Evolutionary conservation across 2,797 vertebrate species (phyloP), one percentile per base, ranked within the genome.

Genomic region (Melopsittacus undulatus): DNA sequence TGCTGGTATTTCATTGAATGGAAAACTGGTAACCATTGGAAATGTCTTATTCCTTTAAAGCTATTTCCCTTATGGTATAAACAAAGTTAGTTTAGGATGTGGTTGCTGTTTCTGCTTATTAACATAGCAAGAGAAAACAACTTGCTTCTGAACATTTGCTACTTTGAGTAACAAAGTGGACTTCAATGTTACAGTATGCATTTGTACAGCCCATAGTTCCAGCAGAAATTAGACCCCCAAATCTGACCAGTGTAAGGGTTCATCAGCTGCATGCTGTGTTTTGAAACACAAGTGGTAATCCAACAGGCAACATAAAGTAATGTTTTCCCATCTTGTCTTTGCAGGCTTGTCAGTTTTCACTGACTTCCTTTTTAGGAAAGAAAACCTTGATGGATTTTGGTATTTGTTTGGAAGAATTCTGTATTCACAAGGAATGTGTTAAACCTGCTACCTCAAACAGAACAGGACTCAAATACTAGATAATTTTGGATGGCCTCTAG

Each of bases 321-420:
- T 0, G 1, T 38, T 66, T 81, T 38, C 66, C 17, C 15, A 2
- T 64, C 30, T 72, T 23, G 24, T 43, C 52, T 29, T 66, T 9
- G 48, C 43, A 32, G 26, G 30, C 26, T 52, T 61, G 57, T 62
- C 36, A 6, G 23, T 75, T 87, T 82, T 82, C 34, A 3, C 9
- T 43, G 34, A 26, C 16, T 54, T 18, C 10, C 46, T 77, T 54
- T n/a, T 27, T 30, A 22, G 30, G 72, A 69, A 73, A 19, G n/a
- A 62, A 34, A 42, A 42, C 29, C 2, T 5, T 2, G 6, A 8
- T 45, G 52, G 57, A 3, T 2, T 1, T 48, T 76, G 40, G 29
- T 10, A 15, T 56, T 92, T 64, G 22, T 48, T 78, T 62, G 68
- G 52, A 43, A 34, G 49, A 45, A 30, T 56, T 23, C 11, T 56